A percentile compares a stretch with the other conserved stretches of the same genome.
Evolutionary conservation across 53 echinoderm and acorn worm species (phyloP).

Genomic region (Holothuria leucospilota): DNA sequence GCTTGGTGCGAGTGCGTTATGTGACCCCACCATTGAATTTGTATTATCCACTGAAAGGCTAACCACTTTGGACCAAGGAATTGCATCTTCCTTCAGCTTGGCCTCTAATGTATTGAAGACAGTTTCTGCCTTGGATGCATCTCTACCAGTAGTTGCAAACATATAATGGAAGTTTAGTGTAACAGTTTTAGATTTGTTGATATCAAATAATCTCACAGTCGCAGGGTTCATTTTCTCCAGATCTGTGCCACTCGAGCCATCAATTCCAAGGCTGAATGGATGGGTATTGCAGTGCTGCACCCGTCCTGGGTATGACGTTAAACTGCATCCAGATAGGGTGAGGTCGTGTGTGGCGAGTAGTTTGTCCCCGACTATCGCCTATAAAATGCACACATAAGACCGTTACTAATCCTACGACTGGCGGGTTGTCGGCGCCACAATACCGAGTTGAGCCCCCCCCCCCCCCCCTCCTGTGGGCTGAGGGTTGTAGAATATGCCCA

Average conservation of each 20-base stretch:
- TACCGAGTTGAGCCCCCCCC: too few relatives aligned
- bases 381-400: too few relatives aligned
- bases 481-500: too few relatives aligned
- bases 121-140: neutral
- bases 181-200: slow-evolving; percentile 3
- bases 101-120: neutral
- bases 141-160: neutral
- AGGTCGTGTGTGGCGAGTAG: too few relatives aligned
- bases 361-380: too few relatives aligned
- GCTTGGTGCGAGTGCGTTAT: neutral
- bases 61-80: neutral
- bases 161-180: neutral
- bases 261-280: slow-evolving; percentile 26
- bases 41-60: slow-evolving; percentile 17
- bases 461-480: too few relatives aligned
- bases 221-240: slow-evolving; percentile 27
- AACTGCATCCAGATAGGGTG: too few relatives aligned
- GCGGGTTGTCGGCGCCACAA: too few relatives aligned
- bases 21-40: slow-evolving; percentile 11
- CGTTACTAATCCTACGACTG: too few relatives aligned
- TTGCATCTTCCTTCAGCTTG: neutral
- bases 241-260: slow-evolving; percentile 30
- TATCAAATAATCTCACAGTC: slow-evolving; percentile 23
- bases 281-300: slow-evolving; percentile 23
- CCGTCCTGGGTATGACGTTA: too few relatives aligned